Evolutionary conservation across 2,113 vertebrate species (phyloP).

Genomic region (Rhabdornis inornatus): DNA sequence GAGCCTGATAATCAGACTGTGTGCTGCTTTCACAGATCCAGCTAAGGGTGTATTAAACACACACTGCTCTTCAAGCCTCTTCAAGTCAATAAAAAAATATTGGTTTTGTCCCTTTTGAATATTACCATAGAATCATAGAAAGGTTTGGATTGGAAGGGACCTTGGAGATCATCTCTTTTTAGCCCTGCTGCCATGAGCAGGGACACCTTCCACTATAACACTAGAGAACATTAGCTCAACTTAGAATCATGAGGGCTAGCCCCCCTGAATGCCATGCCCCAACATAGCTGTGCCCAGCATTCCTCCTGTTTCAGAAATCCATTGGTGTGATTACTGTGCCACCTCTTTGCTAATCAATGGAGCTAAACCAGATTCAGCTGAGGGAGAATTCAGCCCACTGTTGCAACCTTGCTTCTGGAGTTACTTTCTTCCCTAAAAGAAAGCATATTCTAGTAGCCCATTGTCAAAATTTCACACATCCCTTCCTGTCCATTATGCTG

Average conservation of each 20-base stretch:
- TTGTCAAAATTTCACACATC: background rate
- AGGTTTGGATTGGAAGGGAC: background rate
- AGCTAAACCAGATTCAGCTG: background rate
- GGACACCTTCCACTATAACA: background rate
- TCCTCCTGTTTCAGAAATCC: background rate
- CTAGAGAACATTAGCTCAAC: background rate
- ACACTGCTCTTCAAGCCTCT: background rate
- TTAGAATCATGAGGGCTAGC: background rate
- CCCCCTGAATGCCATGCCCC: no score
- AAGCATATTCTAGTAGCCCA: background rate
- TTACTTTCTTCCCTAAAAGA: background rate
- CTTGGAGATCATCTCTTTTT: background rate
- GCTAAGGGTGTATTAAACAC: rapidly evolving
- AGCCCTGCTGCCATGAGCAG: background rate
- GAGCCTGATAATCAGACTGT: background rate
- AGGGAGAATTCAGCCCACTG: background rate
- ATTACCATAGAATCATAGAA: background rate
- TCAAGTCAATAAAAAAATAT: background rate
- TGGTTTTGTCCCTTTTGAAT: background rate
- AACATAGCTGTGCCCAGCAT: background rate
- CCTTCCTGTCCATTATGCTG: background rate
- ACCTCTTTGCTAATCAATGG: background rate
- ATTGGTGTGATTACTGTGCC: background rate
- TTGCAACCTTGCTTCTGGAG: background rate
- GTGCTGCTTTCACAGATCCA: background rate